Evolutionary conservation across 2,888 invertebrate genomes (phyloP), one percentile per base, ranked within the genome.

Genomic region (Tetramorium bicarinatum): DNA sequence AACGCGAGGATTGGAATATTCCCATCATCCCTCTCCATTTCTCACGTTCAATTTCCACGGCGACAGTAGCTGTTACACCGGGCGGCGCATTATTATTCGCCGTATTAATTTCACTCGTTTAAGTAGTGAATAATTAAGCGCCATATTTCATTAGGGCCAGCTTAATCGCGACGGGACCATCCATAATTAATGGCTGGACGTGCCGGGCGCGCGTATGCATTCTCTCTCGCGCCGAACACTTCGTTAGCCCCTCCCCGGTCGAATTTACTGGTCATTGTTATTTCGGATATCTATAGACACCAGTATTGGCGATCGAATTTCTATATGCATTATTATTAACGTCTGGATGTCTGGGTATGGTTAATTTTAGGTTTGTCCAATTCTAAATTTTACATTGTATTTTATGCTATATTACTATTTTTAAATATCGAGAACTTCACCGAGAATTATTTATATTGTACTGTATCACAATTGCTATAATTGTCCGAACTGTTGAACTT

Each of bases 61-160:
- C 66, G 62, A 62, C 61, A 41, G 61, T 49, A 34, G 41, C 25
- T 56, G 56, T 84, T 76, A 71, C 67, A 69, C 52, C 47, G 54
- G 21, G 11, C 47, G 80, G 34, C 75, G 79, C 71, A 80, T 71
- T 80, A 66, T 85, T 82, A 82, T 66, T 64, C 83, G 49, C 84
- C 75, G 71, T 90, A 91, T 92, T 90, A 92, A 93, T 93, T 91
- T 90, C 85, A 87, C 90, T 88, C 90, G 91, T 93, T 93, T 91
- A 91, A 91, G 91, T 89, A 90, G 86, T 88, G 91, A 93, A 92
- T 93, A 91, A 93, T 93, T 91, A 91, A 92, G 88, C 88, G 85
- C 87, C 91, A 91, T 93, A 93, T 92, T 93, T 93, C 92, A 93
- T 91, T 92, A 91, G 91, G 83, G 86, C 62, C 69, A 86, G 87